Evolutionary conservation across 2,888 invertebrate species (phyloP), one percentile per base, ranked within the genome.

Genomic region (Lydus trimaculatus): DNA sequence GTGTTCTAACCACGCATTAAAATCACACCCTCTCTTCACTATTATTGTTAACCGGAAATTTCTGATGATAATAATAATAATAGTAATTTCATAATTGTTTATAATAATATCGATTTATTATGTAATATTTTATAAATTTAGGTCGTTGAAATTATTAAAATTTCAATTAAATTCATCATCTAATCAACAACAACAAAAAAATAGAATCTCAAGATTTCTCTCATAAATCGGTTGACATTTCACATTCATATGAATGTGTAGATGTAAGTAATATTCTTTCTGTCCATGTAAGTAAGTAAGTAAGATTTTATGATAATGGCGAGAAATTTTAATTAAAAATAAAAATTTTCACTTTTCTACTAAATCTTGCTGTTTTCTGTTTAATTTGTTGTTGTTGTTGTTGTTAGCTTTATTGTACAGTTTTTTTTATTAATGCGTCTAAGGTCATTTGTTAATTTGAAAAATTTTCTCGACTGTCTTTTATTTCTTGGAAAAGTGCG

Each of bases 1-100:
- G 52, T 56, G 66, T 48, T 52, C 63, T 59, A 25, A 66, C 59
- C 66, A 33, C 59, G 59, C 66, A 58, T 66, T 66, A 15, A 63
- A 66, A 66, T 66, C 66, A 66, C 58, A 25, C 56, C 56, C 56
- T 36, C 43, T 17, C 43, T 11, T 17, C 6, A 1, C 43, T 43
- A 17, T 43, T 43, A 8, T n/a, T n/a, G n/a, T 48, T 9, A 48
- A 23, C 56, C 56, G 56, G 23, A 56, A 56, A 23, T 56, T 56
- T 56, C 11, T 28, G 4, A 28, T 28, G 2, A 28, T 4, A 28
- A 28, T 4, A 52, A 20, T 23, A 52, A 23, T 52, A 20, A 6
- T 25, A 56, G 15, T 25, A 4, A 23, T 25, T 56, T 20, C 56
- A 48, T 48, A 48, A 48, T 48, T 48, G 8, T 9, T 20, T 20